Percentiles rank a stretch among this genome's conserved stretches.
phyloP scores from a whole-genome alignment of 2,888 invertebrate species.

The Leptinotarsa rubiginosa region DNA sequence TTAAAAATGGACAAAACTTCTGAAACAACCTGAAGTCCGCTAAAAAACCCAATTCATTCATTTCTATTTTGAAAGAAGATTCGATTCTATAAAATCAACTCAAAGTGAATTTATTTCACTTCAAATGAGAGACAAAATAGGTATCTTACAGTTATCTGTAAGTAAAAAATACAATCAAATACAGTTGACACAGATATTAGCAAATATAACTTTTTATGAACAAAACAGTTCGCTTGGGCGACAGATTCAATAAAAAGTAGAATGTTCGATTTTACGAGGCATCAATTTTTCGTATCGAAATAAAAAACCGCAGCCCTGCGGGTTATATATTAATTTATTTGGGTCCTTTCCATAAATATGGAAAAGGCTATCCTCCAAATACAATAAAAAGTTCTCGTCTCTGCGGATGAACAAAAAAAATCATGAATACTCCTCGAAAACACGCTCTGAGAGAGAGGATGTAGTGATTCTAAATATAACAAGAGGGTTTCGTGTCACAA shows the following conservation, averaged over 20 bases:
- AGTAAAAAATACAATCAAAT: not conserved
- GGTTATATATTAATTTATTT: slow-evolving; percentile 28
- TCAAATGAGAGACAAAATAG: too few relatives aligned
- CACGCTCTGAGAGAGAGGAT: not conserved
- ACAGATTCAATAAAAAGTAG: not conserved
- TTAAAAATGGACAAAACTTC: too few relatives aligned
- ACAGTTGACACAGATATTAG: slow-evolving; percentile 8
- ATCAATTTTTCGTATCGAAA: slow-evolving; percentile 18
- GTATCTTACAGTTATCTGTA: too few relatives aligned
- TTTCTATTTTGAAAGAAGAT: too few relatives aligned
- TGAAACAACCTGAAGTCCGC: too few relatives aligned
- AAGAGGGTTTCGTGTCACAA: not conserved
- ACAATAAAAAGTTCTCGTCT: slow-evolving; percentile 16
- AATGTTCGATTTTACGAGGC: slow-evolving; percentile 14
- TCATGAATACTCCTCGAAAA: not conserved
- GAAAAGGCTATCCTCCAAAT: slow-evolving; percentile 18
- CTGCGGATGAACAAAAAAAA: slow-evolving; percentile 8
- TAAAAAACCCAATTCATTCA: too few relatives aligned
- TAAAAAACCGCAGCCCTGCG: slow-evolving; percentile 16
- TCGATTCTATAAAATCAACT: too few relatives aligned
- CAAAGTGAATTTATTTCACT: too few relatives aligned
- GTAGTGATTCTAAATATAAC: not conserved
- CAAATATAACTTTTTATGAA: not conserved
- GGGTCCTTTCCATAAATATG: slow-evolving; percentile 30
- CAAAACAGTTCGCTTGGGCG: not conserved